These are phyloP conservation scores for Holothuria scabra DNA, from an alignment of 53 echinoderm and acorn worm species.

Conservation along the genomic window DNA sequence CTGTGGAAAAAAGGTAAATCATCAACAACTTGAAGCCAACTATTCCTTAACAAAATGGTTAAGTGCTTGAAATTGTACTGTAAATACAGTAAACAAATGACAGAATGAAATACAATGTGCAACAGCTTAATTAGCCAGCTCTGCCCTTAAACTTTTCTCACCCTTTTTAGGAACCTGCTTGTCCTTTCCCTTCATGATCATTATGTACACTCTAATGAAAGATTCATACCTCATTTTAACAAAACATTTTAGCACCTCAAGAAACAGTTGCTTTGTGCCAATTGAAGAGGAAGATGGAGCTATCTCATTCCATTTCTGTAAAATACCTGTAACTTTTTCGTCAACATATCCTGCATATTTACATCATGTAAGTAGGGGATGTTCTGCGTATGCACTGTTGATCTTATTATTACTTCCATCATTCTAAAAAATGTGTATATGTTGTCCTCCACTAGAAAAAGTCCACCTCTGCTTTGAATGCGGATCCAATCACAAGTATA, in stretches of 20 bases:
- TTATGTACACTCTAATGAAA: slow-evolving; percentile 10
- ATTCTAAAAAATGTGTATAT: not conserved
- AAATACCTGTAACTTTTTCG: not conserved
- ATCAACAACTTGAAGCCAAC: no score
- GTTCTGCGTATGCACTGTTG: not conserved
- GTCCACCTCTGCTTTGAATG: not conserved
- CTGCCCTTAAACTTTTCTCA: not conserved
- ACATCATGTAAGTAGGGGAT: not conserved
- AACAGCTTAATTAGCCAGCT: no score
- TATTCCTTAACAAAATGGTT: no score
- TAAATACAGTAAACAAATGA: no score
- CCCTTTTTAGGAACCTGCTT: not conserved
- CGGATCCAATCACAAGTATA: not conserved
- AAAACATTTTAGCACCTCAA: slow-evolving; percentile 4
- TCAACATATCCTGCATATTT: not conserved
- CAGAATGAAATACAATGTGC: no score
- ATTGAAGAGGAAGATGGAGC: no score
- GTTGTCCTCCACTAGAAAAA: not conserved
- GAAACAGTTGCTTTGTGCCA: not conserved
- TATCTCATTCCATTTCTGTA: not conserved
- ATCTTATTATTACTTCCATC: slow-evolving; percentile 13
- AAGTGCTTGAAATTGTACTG: no score
- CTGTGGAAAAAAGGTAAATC: no score
- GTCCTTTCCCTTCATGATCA: not conserved
- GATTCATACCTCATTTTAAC: slow-evolving; percentile 25